A percentile compares a stretch with the other conserved stretches of the same genome.
Conservation (phyloP, 2,113 vertebrate genomes). For the Oophaga pumilio region DNA sequence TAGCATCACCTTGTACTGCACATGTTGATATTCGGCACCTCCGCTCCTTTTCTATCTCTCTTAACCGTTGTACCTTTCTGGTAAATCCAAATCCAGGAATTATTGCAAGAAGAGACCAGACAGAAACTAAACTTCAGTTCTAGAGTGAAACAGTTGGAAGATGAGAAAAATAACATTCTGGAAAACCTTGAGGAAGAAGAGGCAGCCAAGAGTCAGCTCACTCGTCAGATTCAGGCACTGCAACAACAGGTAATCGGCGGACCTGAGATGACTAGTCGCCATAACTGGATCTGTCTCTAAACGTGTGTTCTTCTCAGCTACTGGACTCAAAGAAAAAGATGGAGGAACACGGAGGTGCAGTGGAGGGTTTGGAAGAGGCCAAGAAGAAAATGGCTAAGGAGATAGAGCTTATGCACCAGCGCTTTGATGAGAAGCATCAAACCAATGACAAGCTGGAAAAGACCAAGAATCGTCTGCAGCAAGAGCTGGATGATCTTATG, state of each 20-base stretch:
- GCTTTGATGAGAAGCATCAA: constrained; percentile 74
- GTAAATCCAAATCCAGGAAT: constrained; percentile 70
- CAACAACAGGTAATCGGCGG: constrained; percentile 71
- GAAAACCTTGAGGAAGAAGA: constrained; percentile 88
- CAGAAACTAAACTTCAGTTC: constrained; percentile 82
- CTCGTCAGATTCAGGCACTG: constrained; percentile 76
- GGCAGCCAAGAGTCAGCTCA: constrained; percentile 71
- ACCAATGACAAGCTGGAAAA: constrained; percentile 75
- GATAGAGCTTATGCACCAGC: constrained; percentile 74
- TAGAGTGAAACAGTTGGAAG: constrained; percentile 81
- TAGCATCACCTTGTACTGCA: neutral
- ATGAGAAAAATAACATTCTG: constrained; percentile 77
- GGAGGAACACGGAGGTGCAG: constrained; percentile 79
- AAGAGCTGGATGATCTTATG: constrained; percentile 85
- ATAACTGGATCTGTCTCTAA: too few relatives aligned
- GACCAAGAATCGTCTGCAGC: constrained; percentile 81
- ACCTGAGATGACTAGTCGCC: neutral
- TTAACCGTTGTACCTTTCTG: neutral
- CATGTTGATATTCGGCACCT: too few relatives aligned
- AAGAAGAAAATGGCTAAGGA: constrained; percentile 82
- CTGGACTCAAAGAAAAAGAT: constrained; percentile 80
- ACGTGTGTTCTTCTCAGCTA: constrained; percentile 67
- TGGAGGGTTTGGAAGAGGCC: constrained; percentile 80
- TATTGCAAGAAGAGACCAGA: constrained; percentile 85
- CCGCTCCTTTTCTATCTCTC: neutral